These are phyloP conservation scores for Pandemis corylana DNA, from an alignment of 2,888 invertebrate genomes.

Conservation along the genomic window DNA sequence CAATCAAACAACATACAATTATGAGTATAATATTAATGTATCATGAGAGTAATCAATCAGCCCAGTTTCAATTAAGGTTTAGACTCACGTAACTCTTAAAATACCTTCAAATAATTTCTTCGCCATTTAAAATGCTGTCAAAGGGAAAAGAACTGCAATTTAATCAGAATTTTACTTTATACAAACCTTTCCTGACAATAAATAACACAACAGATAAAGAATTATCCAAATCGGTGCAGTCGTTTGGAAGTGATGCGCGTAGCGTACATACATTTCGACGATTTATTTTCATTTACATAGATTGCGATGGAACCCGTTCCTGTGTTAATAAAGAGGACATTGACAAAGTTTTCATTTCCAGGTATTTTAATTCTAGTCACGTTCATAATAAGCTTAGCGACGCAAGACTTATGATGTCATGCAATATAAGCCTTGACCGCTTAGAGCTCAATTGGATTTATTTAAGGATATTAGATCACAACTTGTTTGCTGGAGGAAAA, in stretches of 20 bases:
- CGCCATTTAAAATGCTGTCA: no score
- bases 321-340: background rate
- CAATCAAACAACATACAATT: background rate
- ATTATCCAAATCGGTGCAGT: no score
- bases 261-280: no score
- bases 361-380: constrained; percentile 6
- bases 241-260: no score
- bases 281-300: background rate
- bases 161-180: no score
- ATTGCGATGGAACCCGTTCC: background rate
- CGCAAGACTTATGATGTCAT: constrained; percentile 15
- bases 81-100: background rate
- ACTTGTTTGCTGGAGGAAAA: constrained; percentile 8
- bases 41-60: background rate
- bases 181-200: no score
- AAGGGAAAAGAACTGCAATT: no score
- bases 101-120: no score
- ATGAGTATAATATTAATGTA: background rate
- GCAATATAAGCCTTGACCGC: constrained; percentile 8
- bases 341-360: background rate
- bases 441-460: constrained; percentile 16
- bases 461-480: constrained; percentile 20
- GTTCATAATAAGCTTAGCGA: background rate
- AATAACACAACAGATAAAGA: no score
- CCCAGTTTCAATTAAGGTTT: background rate